Evolutionary conservation across 2,797 vertebrate genomes (phyloP), one percentile per base, ranked within the genome.

Genomic region (Synaphobranchus kaupii): DNA sequence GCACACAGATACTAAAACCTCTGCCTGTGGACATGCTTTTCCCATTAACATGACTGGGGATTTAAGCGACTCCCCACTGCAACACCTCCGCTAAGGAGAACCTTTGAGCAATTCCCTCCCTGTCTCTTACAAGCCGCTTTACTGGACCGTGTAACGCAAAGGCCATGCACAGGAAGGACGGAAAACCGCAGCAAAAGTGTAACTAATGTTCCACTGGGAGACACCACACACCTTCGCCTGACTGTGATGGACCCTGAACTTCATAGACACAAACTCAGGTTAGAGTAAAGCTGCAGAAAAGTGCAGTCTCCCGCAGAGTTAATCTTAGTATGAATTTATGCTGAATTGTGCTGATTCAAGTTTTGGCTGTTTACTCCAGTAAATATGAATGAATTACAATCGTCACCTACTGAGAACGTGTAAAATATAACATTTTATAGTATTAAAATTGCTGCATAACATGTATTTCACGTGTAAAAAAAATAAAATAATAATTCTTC

Each of bases 1-100:
- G 31, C 22, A 9, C 39, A 2, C 34, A 48, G 15, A 86, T 56
- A 7, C 25, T 50, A 56, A 39, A 52, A 47, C 28, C 28, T 28
- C 20, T 56, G 22, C 20, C 31, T 54, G 39, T 15, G 47, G 2
- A 52, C 86, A 83, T 54, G 47, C 80, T 83, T 87, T 87, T 83
- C 28, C 31, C 22, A 71, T 87, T 87, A 71, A 25, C 47, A 15
- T 68, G 34, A 71, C 15, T 3, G 39, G 47, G n/a, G 48, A 83
- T 39, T 56, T 25, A 71, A 50, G 15, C 15, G 3, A 15, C 47
- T 25, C 86, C 86, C 76, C n/a, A 48, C 44, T 34, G 78, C 31
- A 52, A 20, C n/a, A 52, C 44, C 80, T 44, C 81, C 47, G 63
- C 66, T 56, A 83, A 54, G 28, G 60, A 39, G 47, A 54, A 25